Evolutionary conservation across 2,888 invertebrate species (phyloP), one percentile per base, ranked within the genome.

Genomic region (Coenonympha arcania): DNA sequence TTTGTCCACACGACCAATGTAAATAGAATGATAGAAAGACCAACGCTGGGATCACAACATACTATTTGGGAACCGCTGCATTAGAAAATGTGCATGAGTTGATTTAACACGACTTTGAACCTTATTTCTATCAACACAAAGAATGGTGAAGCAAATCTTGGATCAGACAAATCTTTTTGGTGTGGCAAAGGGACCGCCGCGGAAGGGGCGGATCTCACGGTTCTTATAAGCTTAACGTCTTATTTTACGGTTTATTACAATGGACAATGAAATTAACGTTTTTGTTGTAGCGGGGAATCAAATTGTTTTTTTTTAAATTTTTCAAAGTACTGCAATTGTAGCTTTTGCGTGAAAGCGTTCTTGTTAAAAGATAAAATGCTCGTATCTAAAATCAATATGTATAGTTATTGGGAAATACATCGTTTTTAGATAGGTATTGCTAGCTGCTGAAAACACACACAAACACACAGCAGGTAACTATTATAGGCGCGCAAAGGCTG

Each of bases 161-260:
- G 28, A 44, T 31, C 8, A 22, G 22, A 33, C 39, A n/a, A 16
- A 36, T 39, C 16, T 24, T 50, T 50, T 44, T 41, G 50, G 41
- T 24, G 28, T 6, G 31, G 46, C 48, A 56, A 57, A 54, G 53
- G 37, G 39, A 40, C 54, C 58, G 54, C 49, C 49, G 43, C 40
- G 41, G 54, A 54, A 54, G 47, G 42, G 50, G 47, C 36, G 48
- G 37, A 48, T 53, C 50, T 42, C 50, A 53, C 47, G 49, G 45
- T 46, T 41, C 53, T 50, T 39, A 43, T 43, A 30, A 42, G 50
- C 50, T 54, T 45, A 46, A 50, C 50, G 30, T 50, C 43, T 52
- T 43, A 45, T 50, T 48, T 54, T 44, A 54, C 43, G 40, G 34
- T 54, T 42, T 48, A 30, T 40, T 50, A 48, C 47, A 40, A 47